Percentiles rank a stretch among this genome's conserved stretches.
Conservation (phyloP, 1,140 invertebrate species). For the Chrysoperla carnea region DNA sequence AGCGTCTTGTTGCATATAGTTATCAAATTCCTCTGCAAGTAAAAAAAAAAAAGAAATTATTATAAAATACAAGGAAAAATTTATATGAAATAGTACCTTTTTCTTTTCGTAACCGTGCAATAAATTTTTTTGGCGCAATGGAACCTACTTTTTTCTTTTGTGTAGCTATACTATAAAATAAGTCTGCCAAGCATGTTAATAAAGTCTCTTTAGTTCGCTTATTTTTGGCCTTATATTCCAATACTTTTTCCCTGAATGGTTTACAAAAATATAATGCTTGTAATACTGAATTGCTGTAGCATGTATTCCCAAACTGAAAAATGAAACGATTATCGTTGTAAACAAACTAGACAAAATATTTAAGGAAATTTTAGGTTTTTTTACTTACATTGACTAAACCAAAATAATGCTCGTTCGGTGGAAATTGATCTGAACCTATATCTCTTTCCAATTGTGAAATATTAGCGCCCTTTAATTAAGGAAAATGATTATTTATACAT, state of each 20-base stretch:
- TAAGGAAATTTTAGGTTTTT: not conserved
- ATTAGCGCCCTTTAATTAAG: constrained; percentile 73
- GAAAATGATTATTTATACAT: too few relatives aligned
- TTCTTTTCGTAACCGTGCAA: constrained; percentile 92
- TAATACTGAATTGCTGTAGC: constrained; percentile 98
- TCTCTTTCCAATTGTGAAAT: constrained; percentile 95
- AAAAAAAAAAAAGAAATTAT: constrained; percentile 12
- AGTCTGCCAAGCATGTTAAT: constrained; percentile 90
- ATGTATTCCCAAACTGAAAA: constrained; percentile 98
- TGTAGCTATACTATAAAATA: constrained; percentile 97
- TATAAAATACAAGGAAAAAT: not conserved
- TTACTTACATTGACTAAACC: constrained; percentile 90
- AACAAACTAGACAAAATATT: not conserved
- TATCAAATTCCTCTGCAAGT: constrained; percentile 92
- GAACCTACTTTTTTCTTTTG: constrained; percentile 99
- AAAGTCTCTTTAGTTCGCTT: constrained; percentile 96
- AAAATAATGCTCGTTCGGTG: constrained; percentile 96
- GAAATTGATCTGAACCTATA: constrained; percentile 93
- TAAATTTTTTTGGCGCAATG: constrained; percentile 99
- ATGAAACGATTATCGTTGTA: constrained; percentile 4
- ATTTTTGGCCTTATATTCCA: constrained; percentile 96
- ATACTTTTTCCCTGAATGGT: constrained; percentile 94
- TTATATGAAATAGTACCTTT: constrained; percentile 49
- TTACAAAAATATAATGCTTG: constrained; percentile 99
- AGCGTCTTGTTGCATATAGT: constrained; percentile 99